These are phyloP conservation scores for Drosophila baimaii DNA, from an alignment of 1,140 invertebrate genomes.

Conservation along the genomic window DNA sequence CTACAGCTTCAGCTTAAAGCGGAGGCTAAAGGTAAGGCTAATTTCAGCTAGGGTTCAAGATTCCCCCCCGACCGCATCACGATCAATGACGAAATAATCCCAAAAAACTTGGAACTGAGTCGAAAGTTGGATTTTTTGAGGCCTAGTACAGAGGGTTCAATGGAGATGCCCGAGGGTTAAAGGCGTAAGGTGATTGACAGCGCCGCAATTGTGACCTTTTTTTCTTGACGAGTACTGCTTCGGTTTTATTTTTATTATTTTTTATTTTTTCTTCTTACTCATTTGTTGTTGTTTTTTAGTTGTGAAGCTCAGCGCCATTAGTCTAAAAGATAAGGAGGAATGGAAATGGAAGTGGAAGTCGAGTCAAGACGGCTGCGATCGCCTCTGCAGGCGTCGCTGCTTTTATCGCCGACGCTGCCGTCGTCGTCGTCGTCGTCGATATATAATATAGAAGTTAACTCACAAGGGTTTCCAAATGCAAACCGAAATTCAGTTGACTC, in stretches of 20 bases:
- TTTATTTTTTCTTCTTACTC: slow-evolving; percentile 4
- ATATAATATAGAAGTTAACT: slow-evolving; percentile 73
- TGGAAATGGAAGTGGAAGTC: slow-evolving; percentile 35
- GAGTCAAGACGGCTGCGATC: slow-evolving; percentile 39
- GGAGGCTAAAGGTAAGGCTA: slow-evolving; percentile 32
- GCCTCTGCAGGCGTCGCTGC: slow-evolving; percentile 22
- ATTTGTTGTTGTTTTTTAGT: slow-evolving; percentile 16
- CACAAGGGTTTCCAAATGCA: slow-evolving; percentile 77
- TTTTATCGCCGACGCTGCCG: slow-evolving; percentile 33
- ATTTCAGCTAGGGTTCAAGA: slow-evolving; percentile 40
- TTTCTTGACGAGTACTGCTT: slow-evolving; percentile 15
- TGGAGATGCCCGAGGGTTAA: slow-evolving; percentile 46
- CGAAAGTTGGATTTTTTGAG: slow-evolving; percentile 17
- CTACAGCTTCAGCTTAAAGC: too few species aligned
- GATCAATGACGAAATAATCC: slow-evolving; percentile 34
- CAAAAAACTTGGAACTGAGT: slow-evolving; percentile 20
- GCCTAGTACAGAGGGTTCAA: slow-evolving; percentile 36
- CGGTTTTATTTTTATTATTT: too few species aligned
- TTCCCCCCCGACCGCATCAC: slow-evolving; percentile 15
- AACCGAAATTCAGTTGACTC: slow-evolving; percentile 79
- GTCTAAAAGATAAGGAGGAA: slow-evolving; percentile 39
- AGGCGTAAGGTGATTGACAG: slow-evolving; percentile 71
- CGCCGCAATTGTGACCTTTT: slow-evolving; percentile 36
- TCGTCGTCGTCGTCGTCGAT: slow-evolving; percentile 36
- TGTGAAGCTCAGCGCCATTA: slow-evolving; percentile 29